phyloP scores from a whole-genome alignment of 2,797 vertebrate species.

The Brotula barbata region DNA sequence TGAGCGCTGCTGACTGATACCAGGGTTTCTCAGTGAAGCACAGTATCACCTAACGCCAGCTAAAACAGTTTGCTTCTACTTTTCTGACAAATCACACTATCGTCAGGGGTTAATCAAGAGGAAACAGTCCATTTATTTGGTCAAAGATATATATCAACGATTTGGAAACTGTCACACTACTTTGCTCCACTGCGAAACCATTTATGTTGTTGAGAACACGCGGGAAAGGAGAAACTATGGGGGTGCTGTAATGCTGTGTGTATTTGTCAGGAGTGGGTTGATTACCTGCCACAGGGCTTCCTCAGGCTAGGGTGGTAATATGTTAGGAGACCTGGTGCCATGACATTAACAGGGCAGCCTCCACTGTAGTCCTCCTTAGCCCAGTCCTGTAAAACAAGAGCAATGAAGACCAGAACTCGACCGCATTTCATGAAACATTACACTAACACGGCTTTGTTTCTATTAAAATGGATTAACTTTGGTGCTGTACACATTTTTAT shows the following conservation, averaged over 20 bases:
- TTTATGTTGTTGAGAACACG: conserved; percentile 9
- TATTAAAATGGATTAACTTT: too few relatives aligned
- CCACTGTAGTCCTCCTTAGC: conserved; percentile 75
- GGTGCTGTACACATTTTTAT: too few relatives aligned
- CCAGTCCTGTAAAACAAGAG: conserved; percentile 73
- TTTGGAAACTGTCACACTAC: neutral
- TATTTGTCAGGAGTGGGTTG: conserved; percentile 37
- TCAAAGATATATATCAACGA: conserved; percentile 15
- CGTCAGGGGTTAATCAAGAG: conserved; percentile 9
- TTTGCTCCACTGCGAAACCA: neutral
- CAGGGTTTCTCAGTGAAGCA: conserved; percentile 21
- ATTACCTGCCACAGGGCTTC: conserved; percentile 79
- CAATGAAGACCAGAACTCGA: neutral
- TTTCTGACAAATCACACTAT: neutral
- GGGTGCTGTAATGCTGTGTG: conserved; percentile 11
- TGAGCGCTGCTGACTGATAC: conserved; percentile 27
- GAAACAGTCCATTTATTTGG: conserved; percentile 6
- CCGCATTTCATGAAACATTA: conserved; percentile 2
- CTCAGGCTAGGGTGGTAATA: conserved; percentile 79
- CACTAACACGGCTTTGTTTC: neutral
- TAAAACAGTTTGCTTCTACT: neutral
- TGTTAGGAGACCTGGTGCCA: conserved; percentile 78
- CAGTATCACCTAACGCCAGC: conserved; percentile 37
- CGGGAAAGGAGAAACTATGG: neutral
- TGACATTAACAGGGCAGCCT: conserved; percentile 81